phyloP scores from a whole-genome alignment of 2,797 vertebrate species.

The Melanotaenia trifasciata region DNA sequence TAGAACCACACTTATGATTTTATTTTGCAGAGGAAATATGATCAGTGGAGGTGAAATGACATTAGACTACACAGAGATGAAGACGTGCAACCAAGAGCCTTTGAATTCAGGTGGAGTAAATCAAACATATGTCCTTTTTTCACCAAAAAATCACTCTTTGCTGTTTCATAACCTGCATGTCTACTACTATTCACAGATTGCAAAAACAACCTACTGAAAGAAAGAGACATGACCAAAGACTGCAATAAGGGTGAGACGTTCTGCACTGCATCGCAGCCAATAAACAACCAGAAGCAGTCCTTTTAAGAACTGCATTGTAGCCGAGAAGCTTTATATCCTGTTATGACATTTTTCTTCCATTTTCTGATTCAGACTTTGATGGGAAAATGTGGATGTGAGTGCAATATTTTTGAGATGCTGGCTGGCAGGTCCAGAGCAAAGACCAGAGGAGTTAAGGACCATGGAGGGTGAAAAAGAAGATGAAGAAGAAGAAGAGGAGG shows the following conservation, averaged over 20 bases:
- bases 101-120: constrained; percentile 87
- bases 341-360: constrained; percentile 1
- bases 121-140: neutral
- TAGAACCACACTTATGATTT: neutral
- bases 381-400: constrained; percentile 81
- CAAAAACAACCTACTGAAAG: constrained; percentile 98
- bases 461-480: constrained; percentile 17
- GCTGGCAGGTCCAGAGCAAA: constrained; percentile 92
- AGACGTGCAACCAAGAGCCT: constrained; percentile 83
- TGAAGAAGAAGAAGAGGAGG: neutral
- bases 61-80: constrained; percentile 84
- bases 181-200: constrained; percentile 83
- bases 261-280: constrained; percentile 1
- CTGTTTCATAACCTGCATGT: constrained; percentile 19
- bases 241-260: constrained; percentile 90
- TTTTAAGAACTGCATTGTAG: neutral
- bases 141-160: neutral
- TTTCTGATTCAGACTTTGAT: constrained; percentile 75
- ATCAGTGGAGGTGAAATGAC: constrained; percentile 81
- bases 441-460: constrained; percentile 40
- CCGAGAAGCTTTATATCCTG: neutral
- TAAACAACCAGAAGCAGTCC: neutral
- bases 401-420: constrained; percentile 68
- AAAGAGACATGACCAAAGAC: constrained; percentile 88
- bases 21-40: constrained; percentile 79